Conservation (phyloP, 2,797 vertebrate species). For the Clarias pachynema region DNA sequence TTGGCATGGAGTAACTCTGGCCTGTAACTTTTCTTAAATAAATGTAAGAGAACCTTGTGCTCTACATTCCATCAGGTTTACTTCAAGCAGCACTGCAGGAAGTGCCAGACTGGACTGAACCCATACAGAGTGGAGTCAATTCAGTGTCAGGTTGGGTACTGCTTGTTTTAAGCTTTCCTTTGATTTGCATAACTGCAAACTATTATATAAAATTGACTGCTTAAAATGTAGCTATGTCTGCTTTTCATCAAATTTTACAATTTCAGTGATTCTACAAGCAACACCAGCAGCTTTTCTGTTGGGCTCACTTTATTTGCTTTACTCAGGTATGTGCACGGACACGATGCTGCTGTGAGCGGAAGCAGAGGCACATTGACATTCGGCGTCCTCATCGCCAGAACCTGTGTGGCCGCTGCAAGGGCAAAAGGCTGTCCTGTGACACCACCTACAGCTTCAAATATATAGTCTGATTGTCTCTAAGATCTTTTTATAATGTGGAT, state of each 20-base stretch:
- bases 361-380: constrained; percentile 89
- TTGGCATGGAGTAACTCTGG: not conserved
- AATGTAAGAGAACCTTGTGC: not conserved
- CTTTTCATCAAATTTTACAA: not conserved
- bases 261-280: not conserved
- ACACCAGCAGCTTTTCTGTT: not conserved
- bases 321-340: constrained; percentile 84
- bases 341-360: constrained; percentile 85
- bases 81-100: constrained; percentile 96
- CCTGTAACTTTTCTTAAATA: too few relatives aligned
- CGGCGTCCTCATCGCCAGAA: constrained; percentile 91
- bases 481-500: constrained; percentile 56
- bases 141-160: constrained; percentile 83
- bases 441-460: constrained; percentile 92
- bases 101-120: constrained; percentile 89
- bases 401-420: constrained; percentile 90
- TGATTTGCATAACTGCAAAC: too few relatives aligned
- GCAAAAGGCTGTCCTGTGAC: constrained; percentile 89
- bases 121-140: constrained; percentile 94
- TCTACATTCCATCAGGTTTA: constrained; percentile 81
- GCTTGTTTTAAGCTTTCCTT: not conserved
- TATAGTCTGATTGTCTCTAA: constrained; percentile 74
- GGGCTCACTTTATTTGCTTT: not conserved
- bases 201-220: not conserved
- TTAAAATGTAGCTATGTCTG: not conserved